Evolutionary conservation across 2,113 vertebrate species (phyloP).

Genomic region (Rousettus leschenaultii): DNA sequence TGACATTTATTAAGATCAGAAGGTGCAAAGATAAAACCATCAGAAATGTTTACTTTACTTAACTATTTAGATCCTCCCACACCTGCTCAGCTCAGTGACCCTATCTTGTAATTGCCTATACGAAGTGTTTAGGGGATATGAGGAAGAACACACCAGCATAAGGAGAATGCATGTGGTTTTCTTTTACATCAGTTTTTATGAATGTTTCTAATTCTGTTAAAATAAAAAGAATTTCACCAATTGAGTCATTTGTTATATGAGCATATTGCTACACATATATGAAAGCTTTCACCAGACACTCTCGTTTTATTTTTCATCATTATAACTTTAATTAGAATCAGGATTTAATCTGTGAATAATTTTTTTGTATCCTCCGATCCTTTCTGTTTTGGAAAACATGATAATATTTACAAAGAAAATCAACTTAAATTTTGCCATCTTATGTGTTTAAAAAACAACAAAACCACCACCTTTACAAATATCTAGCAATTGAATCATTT

Average conservation of each 20-base stretch:
- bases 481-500: not conserved
- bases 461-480: not conserved
- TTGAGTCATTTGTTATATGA: not conserved
- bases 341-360: not conserved
- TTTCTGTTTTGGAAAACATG: conserved; percentile 17
- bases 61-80: conserved; percentile 44
- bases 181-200: not conserved
- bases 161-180: not conserved
- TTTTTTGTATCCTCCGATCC: not conserved
- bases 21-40: conserved; percentile 36
- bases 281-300: not conserved
- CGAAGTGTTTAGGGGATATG: not conserved
- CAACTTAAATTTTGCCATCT: not conserved
- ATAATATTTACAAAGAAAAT: not conserved
- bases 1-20: conserved; percentile 63
- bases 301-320: conserved; percentile 22
- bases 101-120: conserved; percentile 34
- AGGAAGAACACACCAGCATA: not conserved
- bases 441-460: not conserved
- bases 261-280: not conserved
- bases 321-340: conserved; percentile 29
- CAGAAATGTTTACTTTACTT: conserved; percentile 62
- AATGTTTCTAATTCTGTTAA: not conserved
- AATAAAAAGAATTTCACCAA: not conserved
- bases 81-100: conserved; percentile 22